phyloP scores from a whole-genome alignment of 2,888 invertebrate genomes.

The Amaurobius ferox region DNA sequence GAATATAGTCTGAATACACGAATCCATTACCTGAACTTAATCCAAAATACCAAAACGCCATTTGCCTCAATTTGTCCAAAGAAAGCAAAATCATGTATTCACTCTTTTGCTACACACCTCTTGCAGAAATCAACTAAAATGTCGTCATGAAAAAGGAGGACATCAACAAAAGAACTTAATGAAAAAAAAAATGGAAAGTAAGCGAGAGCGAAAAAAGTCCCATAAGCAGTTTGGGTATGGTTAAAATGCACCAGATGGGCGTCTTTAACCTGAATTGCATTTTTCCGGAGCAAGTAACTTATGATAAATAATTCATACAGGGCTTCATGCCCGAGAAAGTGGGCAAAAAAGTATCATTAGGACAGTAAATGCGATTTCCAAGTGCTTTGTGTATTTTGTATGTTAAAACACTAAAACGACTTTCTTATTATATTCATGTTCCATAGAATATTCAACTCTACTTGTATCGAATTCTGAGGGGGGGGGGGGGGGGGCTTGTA shows the following conservation, averaged over 20 bases:
- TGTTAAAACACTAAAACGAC: no score
- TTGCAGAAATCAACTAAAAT: neutral
- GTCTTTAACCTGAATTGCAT: slow-evolving; percentile 16
- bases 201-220: neutral
- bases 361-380: neutral
- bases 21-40: no score
- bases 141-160: no score
- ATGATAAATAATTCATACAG: neutral
- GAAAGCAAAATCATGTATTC: neutral
- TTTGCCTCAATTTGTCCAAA: neutral
- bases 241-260: slow-evolving; percentile 3
- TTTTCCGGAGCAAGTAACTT: neutral
- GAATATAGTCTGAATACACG: no score
- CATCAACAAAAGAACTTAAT: no score
- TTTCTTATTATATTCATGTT: no score
- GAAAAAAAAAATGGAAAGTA: no score
- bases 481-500: no score
- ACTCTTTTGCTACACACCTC: neutral
- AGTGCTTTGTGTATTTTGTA: neutral
- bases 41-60: neutral
- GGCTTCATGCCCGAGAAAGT: neutral
- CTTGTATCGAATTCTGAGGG: no score
- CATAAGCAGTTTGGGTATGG: neutral
- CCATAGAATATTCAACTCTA: no score
- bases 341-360: neutral